phyloP scores from a whole-genome alignment of 2,113 vertebrate genomes.

The Indicator indicator region DNA sequence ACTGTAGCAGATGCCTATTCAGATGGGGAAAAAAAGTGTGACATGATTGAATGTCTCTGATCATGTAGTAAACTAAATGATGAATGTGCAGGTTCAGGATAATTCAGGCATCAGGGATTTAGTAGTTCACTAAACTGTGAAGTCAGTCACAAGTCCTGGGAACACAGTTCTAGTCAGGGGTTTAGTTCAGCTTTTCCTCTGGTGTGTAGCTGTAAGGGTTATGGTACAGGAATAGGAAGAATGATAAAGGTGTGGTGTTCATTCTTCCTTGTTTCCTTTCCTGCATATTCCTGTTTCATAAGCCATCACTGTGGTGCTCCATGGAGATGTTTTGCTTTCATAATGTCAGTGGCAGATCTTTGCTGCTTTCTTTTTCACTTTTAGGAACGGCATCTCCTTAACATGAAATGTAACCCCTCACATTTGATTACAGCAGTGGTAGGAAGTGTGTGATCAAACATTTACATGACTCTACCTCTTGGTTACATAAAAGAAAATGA shows the following conservation, averaged over 20 bases:
- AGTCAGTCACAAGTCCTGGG: neutral
- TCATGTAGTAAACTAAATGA: neutral
- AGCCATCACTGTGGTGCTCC: neutral
- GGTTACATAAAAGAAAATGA: constrained; percentile 52
- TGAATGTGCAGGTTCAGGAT: neutral
- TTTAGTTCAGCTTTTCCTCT: neutral
- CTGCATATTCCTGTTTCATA: neutral
- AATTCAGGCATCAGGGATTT: neutral
- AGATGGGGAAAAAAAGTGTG: rapidly evolving
- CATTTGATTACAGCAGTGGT: neutral
- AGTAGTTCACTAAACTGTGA: neutral
- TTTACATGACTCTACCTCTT: constrained; percentile 39
- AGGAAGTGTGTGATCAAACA: constrained; percentile 43
- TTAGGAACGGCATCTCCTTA: neutral
- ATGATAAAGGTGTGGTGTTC: neutral
- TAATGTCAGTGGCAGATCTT: neutral
- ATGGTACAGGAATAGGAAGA: neutral
- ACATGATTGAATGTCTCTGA: neutral
- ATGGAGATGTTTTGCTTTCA: neutral
- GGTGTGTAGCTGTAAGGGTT: neutral
- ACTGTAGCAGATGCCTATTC: neutral
- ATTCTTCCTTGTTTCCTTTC: neutral
- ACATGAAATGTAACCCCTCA: neutral
- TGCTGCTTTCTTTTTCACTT: neutral
- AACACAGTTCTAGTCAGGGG: neutral